Evolutionary conservation across 2,113 vertebrate genomes (phyloP), one percentile per base, ranked within the genome.

Genomic region (Ophthalmolycus amberensis): DNA sequence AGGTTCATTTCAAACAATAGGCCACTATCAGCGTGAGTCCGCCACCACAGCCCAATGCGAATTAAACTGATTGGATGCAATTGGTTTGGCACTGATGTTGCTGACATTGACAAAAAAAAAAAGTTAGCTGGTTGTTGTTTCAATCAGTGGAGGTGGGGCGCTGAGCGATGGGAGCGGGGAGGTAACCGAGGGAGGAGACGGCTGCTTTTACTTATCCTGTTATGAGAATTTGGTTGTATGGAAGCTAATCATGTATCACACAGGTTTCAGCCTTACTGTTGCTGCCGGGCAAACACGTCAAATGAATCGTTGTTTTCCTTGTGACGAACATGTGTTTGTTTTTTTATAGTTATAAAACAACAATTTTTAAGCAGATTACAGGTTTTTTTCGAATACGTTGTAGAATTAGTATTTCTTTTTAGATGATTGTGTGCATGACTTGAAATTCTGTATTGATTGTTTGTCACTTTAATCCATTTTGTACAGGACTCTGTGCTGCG

Each of bases 21-120:
- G 79, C 83, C 71, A 32, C 83, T 80, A 70, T 83, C 90, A 90
- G 90, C 75, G 27, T 85, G 79, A 82, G 80, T 54, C 82, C 68
- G 62, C 86, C 86, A 27, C 83, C 83, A 69, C 76, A 76, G 77
- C 83, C 64, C 70, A 38, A 11, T 56, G 72, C n/a, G 32, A 88
- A 90, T 92, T 90, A 90, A 71, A 67, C 80, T 84, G 75, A 88
- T 85, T 83, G 80, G 67, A 85, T 72, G 77, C 81, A 80, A 89
- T 88, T 85, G 87, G 83, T 89, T 89, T 80, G 80, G 68, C 25
- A 46, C 40, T 69, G 37, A 29, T 86, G 80, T 79, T 89, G 92
- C 92, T 91, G 90, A 91, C 85, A 83, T 44, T 46, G 84, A 86
- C 90, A 74, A 50, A 89, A 90, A 52, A 90, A 14, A 90, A 88